Evolutionary conservation across 2,888 invertebrate genomes (phyloP).

Genomic region (Electrophaes corylata): DNA sequence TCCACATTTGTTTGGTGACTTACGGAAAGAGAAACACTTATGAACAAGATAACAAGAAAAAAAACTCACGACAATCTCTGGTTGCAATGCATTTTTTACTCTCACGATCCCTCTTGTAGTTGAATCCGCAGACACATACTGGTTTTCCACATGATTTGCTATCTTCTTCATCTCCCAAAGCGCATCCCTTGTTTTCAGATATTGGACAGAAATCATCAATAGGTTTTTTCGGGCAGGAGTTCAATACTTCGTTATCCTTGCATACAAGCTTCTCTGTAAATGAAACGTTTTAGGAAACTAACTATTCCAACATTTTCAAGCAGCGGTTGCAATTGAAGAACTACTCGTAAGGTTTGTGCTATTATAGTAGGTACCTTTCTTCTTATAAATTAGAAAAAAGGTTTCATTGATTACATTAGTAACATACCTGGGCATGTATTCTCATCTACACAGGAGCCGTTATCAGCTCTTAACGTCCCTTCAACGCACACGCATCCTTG

Average conservation of each 20-base stretch:
- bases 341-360: constrained; percentile 18
- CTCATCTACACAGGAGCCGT: constrained; percentile 33
- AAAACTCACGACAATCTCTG: constrained; percentile 52
- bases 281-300: not conserved
- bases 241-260: constrained; percentile 22
- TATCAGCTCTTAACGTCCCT: constrained; percentile 28
- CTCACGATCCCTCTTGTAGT: constrained; percentile 42
- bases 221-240: constrained; percentile 15
- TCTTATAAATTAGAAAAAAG: too few relatives aligned
- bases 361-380: too few relatives aligned
- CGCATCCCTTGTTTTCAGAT: constrained; percentile 30
- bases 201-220: constrained; percentile 29
- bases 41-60: not conserved
- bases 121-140: constrained; percentile 52
- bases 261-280: constrained; percentile 33
- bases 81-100: constrained; percentile 50
- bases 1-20: too few relatives aligned
- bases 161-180: constrained; percentile 2
- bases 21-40: too few relatives aligned
- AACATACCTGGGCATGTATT: constrained; percentile 30
- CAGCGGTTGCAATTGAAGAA: constrained; percentile 26
- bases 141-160: constrained; percentile 24
- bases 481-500: constrained; percentile 39
- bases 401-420: too few relatives aligned
- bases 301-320: too few relatives aligned